Conservation (phyloP, 1,140 invertebrate species). For the Drosophila orena region DNA sequence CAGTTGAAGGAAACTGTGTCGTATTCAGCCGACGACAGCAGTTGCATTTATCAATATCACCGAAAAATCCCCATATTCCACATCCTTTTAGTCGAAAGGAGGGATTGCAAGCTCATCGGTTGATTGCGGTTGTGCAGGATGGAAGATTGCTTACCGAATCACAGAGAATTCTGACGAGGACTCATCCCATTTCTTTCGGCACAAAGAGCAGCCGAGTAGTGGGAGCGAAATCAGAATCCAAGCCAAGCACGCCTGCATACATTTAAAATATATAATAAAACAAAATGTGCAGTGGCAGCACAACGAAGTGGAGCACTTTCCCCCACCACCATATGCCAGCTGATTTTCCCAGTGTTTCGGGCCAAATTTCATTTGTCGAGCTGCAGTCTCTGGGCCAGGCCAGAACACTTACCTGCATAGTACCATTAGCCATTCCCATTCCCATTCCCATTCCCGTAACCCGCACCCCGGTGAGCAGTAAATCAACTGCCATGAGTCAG, state of each 20-base stretch:
- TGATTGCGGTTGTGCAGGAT: constrained; percentile 27
- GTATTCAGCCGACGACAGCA: background rate
- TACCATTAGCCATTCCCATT: background rate
- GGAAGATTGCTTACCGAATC: constrained; percentile 34
- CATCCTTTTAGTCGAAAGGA: constrained; percentile 6
- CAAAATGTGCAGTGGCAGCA: constrained; percentile 43
- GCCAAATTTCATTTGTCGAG: constrained; percentile 61
- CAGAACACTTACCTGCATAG: constrained; percentile 18
- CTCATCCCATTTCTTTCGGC: constrained; percentile 22
- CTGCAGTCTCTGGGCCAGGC: constrained; percentile 17
- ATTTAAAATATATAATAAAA: constrained; percentile 25
- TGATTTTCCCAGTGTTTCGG: constrained; percentile 36
- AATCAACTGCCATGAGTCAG: constrained; percentile 58
- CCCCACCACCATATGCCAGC: constrained; percentile 44
- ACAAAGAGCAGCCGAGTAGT: constrained; percentile 48
- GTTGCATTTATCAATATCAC: constrained; percentile 7
- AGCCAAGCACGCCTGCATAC: constrained; percentile 53
- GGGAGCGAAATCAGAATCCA: constrained; percentile 10
- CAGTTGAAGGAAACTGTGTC: background rate
- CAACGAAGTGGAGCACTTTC: constrained; percentile 5
- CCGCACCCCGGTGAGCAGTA: constrained; percentile 30
- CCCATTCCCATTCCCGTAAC: background rate
- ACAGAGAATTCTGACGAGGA: constrained; percentile 44
- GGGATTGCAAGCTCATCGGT: constrained; percentile 44
- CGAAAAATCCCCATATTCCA: constrained; percentile 23